Evolutionary conservation across 2,888 invertebrate genomes (phyloP).

Genomic region (Philhelius pedissequus): DNA sequence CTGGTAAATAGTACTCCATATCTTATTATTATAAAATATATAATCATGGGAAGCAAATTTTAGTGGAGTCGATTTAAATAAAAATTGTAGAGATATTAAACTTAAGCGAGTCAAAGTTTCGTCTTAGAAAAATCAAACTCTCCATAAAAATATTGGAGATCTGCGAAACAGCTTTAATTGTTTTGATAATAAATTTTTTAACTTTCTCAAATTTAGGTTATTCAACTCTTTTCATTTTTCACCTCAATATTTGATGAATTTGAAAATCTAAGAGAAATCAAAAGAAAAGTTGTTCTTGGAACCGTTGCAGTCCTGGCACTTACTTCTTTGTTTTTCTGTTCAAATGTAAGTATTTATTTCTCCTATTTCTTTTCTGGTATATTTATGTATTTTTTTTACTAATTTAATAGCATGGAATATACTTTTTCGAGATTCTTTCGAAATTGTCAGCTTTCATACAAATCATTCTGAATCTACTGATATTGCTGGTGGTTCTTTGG

Average conservation of each 20-base stretch:
- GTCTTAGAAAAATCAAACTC: too few species aligned
- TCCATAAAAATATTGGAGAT: too few species aligned
- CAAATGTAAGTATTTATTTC: conserved; percentile 74
- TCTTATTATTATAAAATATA: too few species aligned
- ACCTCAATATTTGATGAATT: conserved; percentile 76
- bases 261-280: conserved; percentile 71
- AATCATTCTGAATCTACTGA: conserved; percentile 80
- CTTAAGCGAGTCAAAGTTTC: too few species aligned
- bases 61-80: too few species aligned
- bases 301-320: conserved; percentile 68
- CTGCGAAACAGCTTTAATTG: too few species aligned
- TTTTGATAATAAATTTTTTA: too few species aligned
- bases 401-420: conserved; percentile 71
- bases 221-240: conserved; percentile 69
- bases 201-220: conserved; percentile 7
- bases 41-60: too few species aligned
- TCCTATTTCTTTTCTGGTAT: too few species aligned
- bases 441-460: conserved; percentile 70
- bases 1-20: conserved; percentile 84
- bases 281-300: conserved; percentile 69
- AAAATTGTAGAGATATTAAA: too few species aligned
- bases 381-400: not conserved
- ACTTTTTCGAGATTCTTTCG: conserved; percentile 68
- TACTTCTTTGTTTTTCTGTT: conserved; percentile 72
- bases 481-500: conserved; percentile 90